phyloP scores from a whole-genome alignment of 2,113 vertebrate species.

The Heloderma charlesbogerti region DNA sequence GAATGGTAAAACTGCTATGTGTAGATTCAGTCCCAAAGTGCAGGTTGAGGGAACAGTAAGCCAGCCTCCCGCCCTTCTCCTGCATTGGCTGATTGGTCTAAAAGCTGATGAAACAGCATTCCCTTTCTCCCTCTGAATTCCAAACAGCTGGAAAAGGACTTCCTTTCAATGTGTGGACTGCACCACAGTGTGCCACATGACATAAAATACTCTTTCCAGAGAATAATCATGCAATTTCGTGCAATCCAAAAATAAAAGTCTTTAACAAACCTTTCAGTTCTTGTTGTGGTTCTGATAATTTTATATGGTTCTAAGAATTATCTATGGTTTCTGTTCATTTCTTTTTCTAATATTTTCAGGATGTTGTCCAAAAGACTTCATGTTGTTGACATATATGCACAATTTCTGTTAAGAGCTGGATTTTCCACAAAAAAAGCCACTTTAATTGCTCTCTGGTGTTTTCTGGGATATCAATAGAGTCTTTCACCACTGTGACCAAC shows the following conservation, averaged over 20 bases:
- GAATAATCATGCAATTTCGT: conserved; percentile 61
- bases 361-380: conserved; percentile 66
- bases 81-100: not conserved
- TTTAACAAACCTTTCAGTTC: conserved; percentile 69
- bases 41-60: not conserved
- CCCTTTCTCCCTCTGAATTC: not conserved
- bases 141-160: not conserved
- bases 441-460: conserved; percentile 71
- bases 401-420: conserved; percentile 75
- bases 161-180: not conserved
- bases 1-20: too few relatives aligned
- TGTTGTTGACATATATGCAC: conserved; percentile 67
- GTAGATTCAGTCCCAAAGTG: too few relatives aligned
- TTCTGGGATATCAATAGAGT: conserved; percentile 50
- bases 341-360: conserved; percentile 73
- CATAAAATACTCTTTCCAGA: conserved; percentile 52
- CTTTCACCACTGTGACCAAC: conserved; percentile 59
- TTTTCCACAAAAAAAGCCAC: conserved; percentile 70
- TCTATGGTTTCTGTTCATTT: conserved; percentile 76
- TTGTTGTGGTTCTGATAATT: conserved; percentile 55
- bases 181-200: conserved; percentile 40
- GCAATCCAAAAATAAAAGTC: conserved; percentile 44
- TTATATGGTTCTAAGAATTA: conserved; percentile 67
- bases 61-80: not conserved
- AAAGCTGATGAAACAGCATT: not conserved